These are phyloP conservation scores for Choristoneura rosaceana DNA, from an alignment of 2,888 invertebrate genomes.

Conservation along the genomic window DNA sequence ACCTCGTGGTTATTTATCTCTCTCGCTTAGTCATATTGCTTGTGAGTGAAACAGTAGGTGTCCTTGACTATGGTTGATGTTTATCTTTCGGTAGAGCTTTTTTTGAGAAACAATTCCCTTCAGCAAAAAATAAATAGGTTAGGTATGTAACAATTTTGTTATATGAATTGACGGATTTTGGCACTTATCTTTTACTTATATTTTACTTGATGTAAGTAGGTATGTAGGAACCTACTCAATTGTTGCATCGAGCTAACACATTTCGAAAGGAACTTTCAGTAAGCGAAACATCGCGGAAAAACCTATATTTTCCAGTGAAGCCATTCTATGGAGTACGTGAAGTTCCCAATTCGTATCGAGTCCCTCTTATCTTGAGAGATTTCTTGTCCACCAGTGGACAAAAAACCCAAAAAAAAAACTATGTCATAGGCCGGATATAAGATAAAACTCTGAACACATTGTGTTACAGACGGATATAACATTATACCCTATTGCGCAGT, in stretches of 20 bases:
- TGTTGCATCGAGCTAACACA: too few relatives aligned
- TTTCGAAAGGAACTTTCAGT: too few relatives aligned
- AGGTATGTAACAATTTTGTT: neutral
- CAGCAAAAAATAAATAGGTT: neutral
- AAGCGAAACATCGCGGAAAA: too few relatives aligned
- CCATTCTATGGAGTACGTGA: too few relatives aligned
- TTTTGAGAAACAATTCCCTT: neutral
- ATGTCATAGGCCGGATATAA: neutral
- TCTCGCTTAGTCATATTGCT: conserved; percentile 10
- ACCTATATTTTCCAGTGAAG: too few relatives aligned
- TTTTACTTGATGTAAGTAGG: neutral
- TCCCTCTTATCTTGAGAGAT: too few relatives aligned
- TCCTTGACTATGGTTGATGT: conserved; percentile 9
- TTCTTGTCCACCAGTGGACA: too few relatives aligned
- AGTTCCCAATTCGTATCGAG: too few relatives aligned
- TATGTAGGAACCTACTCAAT: neutral
- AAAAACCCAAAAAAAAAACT: too few relatives aligned
- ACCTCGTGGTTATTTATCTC: neutral
- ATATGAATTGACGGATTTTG: neutral
- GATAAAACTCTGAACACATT: conserved; percentile 4
- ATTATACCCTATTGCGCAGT: conserved; percentile 40
- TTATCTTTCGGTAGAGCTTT: neutral
- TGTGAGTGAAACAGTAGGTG: neutral
- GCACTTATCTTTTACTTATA: neutral
- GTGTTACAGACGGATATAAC: conserved; percentile 12